Percentiles rank a stretch among this genome's conserved stretches.
Evolutionary conservation across 1,140 invertebrate genomes (phyloP).

Genomic region (Habropoda laboriosa): DNA sequence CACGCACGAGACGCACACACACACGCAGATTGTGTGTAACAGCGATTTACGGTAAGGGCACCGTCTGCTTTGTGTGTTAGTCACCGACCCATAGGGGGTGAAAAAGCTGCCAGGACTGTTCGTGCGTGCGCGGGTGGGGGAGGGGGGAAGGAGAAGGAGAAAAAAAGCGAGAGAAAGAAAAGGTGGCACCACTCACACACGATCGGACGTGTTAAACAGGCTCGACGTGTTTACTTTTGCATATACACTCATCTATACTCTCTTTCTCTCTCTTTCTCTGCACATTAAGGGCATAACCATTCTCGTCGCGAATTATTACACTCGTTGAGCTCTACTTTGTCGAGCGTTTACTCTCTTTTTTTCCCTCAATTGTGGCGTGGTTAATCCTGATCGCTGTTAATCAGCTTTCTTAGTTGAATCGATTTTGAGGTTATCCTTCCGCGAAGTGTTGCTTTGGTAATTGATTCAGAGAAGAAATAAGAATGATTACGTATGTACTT

Average conservation of each 20-base stretch:
- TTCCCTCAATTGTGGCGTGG: too few relatives aligned
- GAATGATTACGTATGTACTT: not conserved
- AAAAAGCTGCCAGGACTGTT: slow-evolving; percentile 20
- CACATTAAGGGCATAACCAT: slow-evolving; percentile 46
- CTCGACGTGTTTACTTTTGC: slow-evolving; percentile 37
- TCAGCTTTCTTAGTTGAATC: not conserved
- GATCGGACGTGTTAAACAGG: slow-evolving; percentile 29
- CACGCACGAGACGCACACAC: not conserved
- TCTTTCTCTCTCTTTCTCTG: too few relatives aligned
- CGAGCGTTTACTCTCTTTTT: not conserved
- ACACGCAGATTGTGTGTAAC: not conserved
- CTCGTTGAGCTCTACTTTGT: not conserved
- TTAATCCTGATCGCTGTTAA: slow-evolving; percentile 30
- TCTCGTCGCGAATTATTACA: slow-evolving; percentile 38
- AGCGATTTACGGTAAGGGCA: slow-evolving; percentile 55
- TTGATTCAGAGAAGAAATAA: not conserved
- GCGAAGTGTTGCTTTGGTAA: not conserved
- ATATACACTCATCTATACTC: too few relatives aligned
- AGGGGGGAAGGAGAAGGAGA: slow-evolving; percentile 10
- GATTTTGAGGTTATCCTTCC: slow-evolving; percentile 15
- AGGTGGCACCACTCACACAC: slow-evolving; percentile 42
- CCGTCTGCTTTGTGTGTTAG: slow-evolving; percentile 50
- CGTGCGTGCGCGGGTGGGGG: too few relatives aligned
- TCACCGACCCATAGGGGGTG: slow-evolving; percentile 54
- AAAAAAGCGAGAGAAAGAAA: slow-evolving; percentile 37